Base-by-base conservation (phyloP, 2,888 invertebrate species). In the Erebia palarica region DNA sequence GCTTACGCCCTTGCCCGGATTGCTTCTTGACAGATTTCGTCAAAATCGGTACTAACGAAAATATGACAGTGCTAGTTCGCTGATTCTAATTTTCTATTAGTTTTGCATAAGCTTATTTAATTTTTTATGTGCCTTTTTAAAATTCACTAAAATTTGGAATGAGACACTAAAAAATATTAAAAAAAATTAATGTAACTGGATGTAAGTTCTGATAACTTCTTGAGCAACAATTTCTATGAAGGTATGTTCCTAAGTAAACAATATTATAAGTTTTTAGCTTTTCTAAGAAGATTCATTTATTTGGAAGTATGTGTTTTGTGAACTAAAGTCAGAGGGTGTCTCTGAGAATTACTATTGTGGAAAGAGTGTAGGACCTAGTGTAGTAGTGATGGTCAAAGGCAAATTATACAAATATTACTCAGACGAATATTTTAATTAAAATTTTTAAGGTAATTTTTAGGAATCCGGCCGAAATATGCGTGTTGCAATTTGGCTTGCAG, bases 211-310 rank as follows among this genome's bases (percentile, higher is more conserved):
- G 36, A 36, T 36, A 36, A 36, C 36, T 36, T 36, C 36, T 36
- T 36, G 36, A 36, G 36, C 47, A 11, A 11, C 11, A 13, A 47
- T 3, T 47, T 47, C 18, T 18, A 36, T 36, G 36, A 36, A 36
- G 4, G 10, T 16, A 55, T 18, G 3, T 53, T 53, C 16, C 36
- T 44, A n/a, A n/a, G 3, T 42, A 44, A 44, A 42, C 60, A 60
- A 44, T 16, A 10, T 16, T 42, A 42, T 3, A 42, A 10, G 36
- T 5, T 13, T 10, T n/a, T 16, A 3, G 53, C 8, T 27, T 69
- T 69, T 69, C 65, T 57, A 36, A 21, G 65, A 65, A 69, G 55
- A 47, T 49, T n/a, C 36, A n/a, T 5, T n/a, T n/a, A 13, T 58
- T 60, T 60, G 60, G 44, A 44, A 44, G 16, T 44, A 16, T 36